Evolutionary conservation across 1,140 invertebrate genomes (phyloP).

Genomic region (Macrobrachium rosenbergii): DNA sequence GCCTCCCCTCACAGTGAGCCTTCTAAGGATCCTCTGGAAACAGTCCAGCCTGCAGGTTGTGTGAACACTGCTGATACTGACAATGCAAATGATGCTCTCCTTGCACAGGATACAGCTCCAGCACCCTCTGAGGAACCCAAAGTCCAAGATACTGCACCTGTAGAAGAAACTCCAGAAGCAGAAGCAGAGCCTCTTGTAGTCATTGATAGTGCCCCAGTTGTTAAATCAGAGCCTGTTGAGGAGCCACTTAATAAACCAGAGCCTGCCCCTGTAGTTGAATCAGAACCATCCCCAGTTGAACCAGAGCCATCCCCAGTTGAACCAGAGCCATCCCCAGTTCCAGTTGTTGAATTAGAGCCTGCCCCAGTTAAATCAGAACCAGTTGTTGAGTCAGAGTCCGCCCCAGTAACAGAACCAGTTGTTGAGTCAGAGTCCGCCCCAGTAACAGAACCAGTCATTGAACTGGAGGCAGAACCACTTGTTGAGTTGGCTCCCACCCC

Average conservation of each 20-base stretch:
- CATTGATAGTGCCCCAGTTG: constrained; percentile 3
- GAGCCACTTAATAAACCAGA: background rate
- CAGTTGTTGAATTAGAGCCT: constrained; percentile 31
- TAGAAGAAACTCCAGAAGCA: background rate
- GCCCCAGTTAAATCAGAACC: constrained; percentile 3
- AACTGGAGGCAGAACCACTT: constrained; percentile 12
- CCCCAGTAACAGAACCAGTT: constrained; percentile 3
- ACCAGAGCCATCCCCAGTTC: constrained; percentile 18
- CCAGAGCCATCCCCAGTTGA: constrained; percentile 21
- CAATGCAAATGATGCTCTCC: constrained; percentile 41
- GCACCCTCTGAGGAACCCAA: background rate
- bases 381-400: constrained; percentile 3
- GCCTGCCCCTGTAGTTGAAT: constrained; percentile 11
- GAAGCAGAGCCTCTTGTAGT: background rate
- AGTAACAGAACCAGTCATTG: constrained; percentile 3
- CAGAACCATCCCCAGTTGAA: constrained; percentile 12
- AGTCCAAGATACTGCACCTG: constrained; percentile 12
- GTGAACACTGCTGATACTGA: constrained; percentile 33
- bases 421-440: constrained; percentile 18
- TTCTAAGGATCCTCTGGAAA: constrained; percentile 38
- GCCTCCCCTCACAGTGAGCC: constrained; percentile 43
- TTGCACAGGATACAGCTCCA: constrained; percentile 53
- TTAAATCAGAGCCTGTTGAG: too few relatives aligned
- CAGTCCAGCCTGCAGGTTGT: constrained; percentile 7
- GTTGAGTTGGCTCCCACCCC: constrained; percentile 6